Evolutionary conservation across 1,140 invertebrate species (phyloP).

Genomic region (Drosophila punjabiensis): DNA sequence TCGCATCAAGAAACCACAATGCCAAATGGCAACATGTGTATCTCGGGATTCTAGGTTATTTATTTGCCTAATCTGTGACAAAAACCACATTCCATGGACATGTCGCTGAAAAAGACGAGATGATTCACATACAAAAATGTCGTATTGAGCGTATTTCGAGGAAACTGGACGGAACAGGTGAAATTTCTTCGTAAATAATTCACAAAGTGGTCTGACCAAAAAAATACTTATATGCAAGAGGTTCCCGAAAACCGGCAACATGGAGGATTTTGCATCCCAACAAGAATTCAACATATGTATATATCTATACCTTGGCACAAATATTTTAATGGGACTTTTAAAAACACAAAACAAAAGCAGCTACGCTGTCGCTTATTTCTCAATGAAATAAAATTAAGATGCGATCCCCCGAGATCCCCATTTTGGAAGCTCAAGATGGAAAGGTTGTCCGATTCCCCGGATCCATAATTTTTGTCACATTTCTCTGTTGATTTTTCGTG

Average conservation of each 20-base stretch:
- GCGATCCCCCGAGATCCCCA: conserved; percentile 5
- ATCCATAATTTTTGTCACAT: conserved; percentile 49
- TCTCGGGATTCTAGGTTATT: conserved; percentile 13
- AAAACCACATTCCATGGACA: conserved; percentile 32
- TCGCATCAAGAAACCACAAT: conserved; percentile 25
- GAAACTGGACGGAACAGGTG: conserved; percentile 72
- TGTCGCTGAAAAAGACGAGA: conserved; percentile 9
- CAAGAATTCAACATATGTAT: conserved; percentile 12
- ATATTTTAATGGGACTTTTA: conserved; percentile 67
- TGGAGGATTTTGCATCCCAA: conserved; percentile 36
- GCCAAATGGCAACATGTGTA: conserved; percentile 35
- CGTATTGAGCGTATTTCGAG: conserved; percentile 4
- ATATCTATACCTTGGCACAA: conserved; percentile 22
- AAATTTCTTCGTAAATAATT: conserved; percentile 41
- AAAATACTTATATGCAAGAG: conserved; percentile 36
- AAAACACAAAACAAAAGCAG: conserved; percentile 54
- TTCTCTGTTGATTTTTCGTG: conserved; percentile 58
- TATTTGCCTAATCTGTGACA: conserved; percentile 19
- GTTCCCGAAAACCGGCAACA: conserved; percentile 34
- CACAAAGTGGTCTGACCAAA: conserved; percentile 18
- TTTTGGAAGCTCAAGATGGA: conserved; percentile 37
- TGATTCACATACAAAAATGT: conserved; percentile 13
- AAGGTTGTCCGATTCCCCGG: conserved; percentile 36
- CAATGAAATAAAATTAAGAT: conserved; percentile 66
- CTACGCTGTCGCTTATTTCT: conserved; percentile 55